These are phyloP conservation scores for Trilocha varians DNA, from an alignment of 2,888 invertebrate species.

Conservation along the genomic window DNA sequence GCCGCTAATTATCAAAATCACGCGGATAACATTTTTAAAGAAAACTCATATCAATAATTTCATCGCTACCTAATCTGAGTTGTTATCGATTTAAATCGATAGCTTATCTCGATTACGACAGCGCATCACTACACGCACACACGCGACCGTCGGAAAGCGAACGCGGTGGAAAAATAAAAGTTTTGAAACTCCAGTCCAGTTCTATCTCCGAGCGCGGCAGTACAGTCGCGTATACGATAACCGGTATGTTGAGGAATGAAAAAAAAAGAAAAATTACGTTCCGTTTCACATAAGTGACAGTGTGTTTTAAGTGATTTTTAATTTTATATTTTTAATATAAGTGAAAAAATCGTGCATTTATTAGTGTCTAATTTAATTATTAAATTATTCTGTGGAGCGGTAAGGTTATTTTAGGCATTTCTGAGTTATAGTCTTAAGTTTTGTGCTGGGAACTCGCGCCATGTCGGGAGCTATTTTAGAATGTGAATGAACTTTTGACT, in stretches of 20 bases:
- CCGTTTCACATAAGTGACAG: conserved; percentile 6
- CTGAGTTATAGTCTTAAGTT: background rate
- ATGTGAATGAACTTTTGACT: background rate
- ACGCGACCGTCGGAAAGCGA: conserved; percentile 33
- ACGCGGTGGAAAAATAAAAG: conserved; percentile 45
- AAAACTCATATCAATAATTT: no score
- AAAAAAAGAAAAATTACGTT: conserved; percentile 25
- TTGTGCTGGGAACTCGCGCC: background rate
- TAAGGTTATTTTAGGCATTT: conserved; percentile 49
- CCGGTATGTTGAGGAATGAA: conserved; percentile 39
- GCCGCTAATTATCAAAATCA: no score
- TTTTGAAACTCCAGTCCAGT: conserved; percentile 43
- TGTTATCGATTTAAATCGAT: conserved; percentile 11
- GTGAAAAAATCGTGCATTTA: background rate
- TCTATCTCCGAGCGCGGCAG: conserved; percentile 37
- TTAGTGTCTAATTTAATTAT: conserved; percentile 10
- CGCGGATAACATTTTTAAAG: no score
- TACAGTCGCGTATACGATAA: conserved; percentile 36
- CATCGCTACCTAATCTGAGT: background rate
- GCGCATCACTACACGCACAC: conserved; percentile 17
- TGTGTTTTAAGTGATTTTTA: background rate
- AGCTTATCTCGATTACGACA: conserved; percentile 14
- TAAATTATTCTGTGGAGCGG: conserved; percentile 34
- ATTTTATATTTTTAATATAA: conserved; percentile 2
- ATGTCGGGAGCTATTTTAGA: background rate